Percentiles rank a stretch among this genome's conserved stretches.
phyloP scores from a whole-genome alignment of 2,888 invertebrate species.

The Thecophora atra region DNA sequence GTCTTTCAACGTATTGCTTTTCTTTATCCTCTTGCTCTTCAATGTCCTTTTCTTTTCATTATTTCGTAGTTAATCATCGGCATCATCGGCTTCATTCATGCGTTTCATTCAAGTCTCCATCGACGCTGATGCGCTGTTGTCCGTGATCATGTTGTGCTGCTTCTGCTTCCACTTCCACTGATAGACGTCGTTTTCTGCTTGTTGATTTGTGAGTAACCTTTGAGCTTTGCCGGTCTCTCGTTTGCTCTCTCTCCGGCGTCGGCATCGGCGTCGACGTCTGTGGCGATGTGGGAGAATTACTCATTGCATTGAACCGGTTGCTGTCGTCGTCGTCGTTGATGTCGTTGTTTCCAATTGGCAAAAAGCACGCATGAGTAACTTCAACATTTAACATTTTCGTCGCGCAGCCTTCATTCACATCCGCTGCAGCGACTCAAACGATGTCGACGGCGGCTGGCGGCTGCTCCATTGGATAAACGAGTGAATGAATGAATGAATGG shows the following conservation, averaged over 20 bases:
- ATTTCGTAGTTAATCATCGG: not conserved
- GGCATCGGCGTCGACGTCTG: not conserved
- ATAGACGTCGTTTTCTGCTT: not conserved
- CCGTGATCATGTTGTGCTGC: not conserved
- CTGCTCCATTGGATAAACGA: too few species aligned
- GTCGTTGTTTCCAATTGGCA: not conserved
- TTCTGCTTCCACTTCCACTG: not conserved
- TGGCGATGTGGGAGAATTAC: conserved; percentile 26
- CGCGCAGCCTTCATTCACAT: conserved; percentile 1
- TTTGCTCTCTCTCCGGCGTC: too few species aligned
- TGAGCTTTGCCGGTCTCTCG: not conserved
- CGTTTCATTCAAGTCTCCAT: conserved; percentile 24
- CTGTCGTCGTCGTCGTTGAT: not conserved
- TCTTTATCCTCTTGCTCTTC: not conserved
- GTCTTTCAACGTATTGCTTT: not conserved
- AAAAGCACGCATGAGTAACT: conserved; percentile 1
- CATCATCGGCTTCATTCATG: conserved; percentile 24
- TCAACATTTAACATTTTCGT: not conserved
- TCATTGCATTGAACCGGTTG: conserved; percentile 22
- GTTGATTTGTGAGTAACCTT: conserved; percentile 22
- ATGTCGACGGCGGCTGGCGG: too few species aligned
- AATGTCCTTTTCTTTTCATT: not conserved
- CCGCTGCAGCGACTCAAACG: not conserved
- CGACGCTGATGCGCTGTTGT: not conserved
- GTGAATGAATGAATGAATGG: too few species aligned